Evolutionary conservation across 2,113 vertebrate genomes (phyloP).

Genomic region (Equus przewalskii): DNA sequence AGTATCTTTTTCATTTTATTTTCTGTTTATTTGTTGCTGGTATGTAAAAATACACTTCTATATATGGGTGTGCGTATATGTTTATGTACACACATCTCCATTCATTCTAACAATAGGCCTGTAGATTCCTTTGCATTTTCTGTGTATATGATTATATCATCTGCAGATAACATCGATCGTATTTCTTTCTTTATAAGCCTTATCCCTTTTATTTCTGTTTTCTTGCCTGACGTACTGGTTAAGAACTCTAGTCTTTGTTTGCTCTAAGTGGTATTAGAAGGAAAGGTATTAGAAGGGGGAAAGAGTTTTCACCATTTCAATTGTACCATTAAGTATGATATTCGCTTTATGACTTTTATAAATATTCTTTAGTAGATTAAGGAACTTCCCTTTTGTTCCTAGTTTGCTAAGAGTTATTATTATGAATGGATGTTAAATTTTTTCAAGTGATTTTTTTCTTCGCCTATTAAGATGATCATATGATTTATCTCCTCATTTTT

Average conservation of each 20-base stretch:
- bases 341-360: conserved; percentile 24
- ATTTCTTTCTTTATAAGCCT: conserved; percentile 10
- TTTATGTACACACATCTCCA: neutral
- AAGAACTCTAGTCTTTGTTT: neutral
- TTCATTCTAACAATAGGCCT: neutral
- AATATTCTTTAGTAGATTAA: neutral
- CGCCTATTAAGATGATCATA: neutral
- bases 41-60: neutral
- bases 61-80: neutral
- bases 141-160: neutral
- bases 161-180: neutral
- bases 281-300: neutral
- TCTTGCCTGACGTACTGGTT: neutral
- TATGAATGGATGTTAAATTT: conserved; percentile 23
- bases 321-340: conserved; percentile 19
- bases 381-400: conserved; percentile 3
- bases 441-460: conserved; percentile 54
- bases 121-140: conserved; percentile 7
- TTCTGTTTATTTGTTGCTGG: conserved; percentile 32
- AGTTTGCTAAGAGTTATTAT: conserved; percentile 47
- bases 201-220: conserved; percentile 40
- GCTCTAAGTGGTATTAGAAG: neutral
- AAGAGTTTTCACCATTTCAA: neutral
- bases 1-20: conserved; percentile 37
- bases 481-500: neutral